A percentile compares a stretch with the other conserved stretches of the same genome.
Conservation (phyloP, 2,888 invertebrate species). For the Celastrina argiolus region DNA sequence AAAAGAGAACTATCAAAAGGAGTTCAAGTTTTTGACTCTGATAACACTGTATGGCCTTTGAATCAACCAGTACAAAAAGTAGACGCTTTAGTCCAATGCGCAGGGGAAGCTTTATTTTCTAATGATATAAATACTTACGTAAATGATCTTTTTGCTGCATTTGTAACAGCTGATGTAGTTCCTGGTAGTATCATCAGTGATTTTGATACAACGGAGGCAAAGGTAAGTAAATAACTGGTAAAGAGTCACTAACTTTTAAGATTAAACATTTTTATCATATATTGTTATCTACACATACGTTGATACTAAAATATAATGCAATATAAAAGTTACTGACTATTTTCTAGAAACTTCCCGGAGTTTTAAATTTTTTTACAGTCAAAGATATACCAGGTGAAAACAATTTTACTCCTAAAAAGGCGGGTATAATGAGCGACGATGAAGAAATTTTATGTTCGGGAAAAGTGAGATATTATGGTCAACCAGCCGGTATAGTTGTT, state of each 20-base stretch:
- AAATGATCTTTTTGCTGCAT: conserved; percentile 84
- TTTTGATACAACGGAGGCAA: conserved; percentile 81
- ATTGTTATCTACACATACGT: background rate
- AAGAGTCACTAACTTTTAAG: background rate
- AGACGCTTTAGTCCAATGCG: conserved; percentile 82
- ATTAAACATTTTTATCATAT: background rate
- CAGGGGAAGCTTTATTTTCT: conserved; percentile 87
- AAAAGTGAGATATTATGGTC: conserved; percentile 77
- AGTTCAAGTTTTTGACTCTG: conserved; percentile 83
- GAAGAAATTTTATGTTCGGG: conserved; percentile 63
- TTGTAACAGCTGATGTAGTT: conserved; percentile 79
- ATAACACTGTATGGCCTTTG: conserved; percentile 83
- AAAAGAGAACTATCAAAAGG: conserved; percentile 82
- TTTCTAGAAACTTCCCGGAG: conserved; percentile 79
- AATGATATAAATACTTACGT: conserved; percentile 83
- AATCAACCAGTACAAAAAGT: conserved; percentile 85
- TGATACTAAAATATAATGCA: background rate
- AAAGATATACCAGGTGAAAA: conserved; percentile 83
- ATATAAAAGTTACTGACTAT: background rate
- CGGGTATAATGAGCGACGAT: conserved; percentile 42
- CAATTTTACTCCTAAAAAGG: conserved; percentile 57
- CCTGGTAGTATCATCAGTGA: conserved; percentile 76
- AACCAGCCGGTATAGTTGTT: conserved; percentile 81
- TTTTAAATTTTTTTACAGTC: conserved; percentile 78
- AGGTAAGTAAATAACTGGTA: conserved; percentile 66